Conservation (phyloP, 2,888 invertebrate genomes). For the Sminthurides aquaticus region DNA sequence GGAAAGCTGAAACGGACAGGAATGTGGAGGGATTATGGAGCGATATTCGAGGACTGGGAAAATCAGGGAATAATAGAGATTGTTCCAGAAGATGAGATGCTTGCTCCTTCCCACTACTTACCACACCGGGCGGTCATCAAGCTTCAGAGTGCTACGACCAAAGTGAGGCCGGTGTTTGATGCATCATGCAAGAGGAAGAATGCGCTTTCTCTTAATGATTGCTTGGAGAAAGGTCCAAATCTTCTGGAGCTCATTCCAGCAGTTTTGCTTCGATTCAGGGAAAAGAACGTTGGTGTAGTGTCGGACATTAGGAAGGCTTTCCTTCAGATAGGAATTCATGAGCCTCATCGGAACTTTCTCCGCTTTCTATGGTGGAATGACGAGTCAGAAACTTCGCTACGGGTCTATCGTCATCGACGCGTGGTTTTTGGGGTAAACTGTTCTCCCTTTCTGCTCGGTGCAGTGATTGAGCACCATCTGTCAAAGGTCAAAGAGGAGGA, state of each 20-base stretch:
- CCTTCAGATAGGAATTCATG: conserved; percentile 16
- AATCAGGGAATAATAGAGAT: background rate
- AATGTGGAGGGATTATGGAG: background rate
- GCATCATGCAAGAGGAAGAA: background rate
- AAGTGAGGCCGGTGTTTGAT: conserved; percentile 37
- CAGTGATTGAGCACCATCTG: conserved; percentile 18
- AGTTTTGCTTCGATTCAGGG: conserved; percentile 25
- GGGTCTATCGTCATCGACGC: conserved; percentile 9
- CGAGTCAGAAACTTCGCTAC: background rate
- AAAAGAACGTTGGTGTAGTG: conserved; percentile 20
- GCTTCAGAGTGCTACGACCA: background rate
- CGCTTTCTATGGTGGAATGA: conserved; percentile 27
- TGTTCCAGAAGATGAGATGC: conserved; percentile 20
- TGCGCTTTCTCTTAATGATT: conserved; percentile 38
- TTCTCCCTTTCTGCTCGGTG: conserved; percentile 17
- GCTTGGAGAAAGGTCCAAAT: conserved; percentile 32
- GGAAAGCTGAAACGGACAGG: background rate
- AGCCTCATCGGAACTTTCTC: conserved; percentile 17
- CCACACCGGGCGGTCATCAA: background rate
- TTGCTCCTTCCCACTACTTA: background rate
- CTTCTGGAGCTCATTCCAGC: conserved; percentile 27
- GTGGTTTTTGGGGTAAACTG: conserved; percentile 23
- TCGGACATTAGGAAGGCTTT: conserved; percentile 30
- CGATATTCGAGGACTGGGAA: background rate
- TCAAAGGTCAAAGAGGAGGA: background rate